phyloP scores from a whole-genome alignment of 2,797 vertebrate species.

The Chelon auratus region DNA sequence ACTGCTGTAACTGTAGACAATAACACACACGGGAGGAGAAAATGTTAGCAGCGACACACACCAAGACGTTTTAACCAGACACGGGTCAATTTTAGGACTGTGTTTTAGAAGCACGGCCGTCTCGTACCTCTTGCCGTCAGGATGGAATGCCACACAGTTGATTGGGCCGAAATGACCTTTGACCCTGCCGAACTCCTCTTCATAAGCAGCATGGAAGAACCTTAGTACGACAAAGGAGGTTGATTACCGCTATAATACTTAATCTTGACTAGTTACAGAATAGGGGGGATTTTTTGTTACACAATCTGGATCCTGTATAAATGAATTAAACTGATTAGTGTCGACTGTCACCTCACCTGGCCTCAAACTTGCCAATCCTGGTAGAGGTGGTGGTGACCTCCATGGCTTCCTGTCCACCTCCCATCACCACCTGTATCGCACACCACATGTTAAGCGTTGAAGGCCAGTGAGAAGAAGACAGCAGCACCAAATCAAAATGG shows the following conservation, averaged over 20 bases:
- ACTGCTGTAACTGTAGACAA: slow-evolving; percentile 92
- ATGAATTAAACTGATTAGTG: background rate
- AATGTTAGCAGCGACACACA: background rate
- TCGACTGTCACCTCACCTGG: slow-evolving; percentile 85
- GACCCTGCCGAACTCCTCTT: slow-evolving; percentile 98
- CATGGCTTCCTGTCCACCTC: slow-evolving; percentile 99
- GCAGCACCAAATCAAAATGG: background rate
- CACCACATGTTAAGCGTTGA: background rate
- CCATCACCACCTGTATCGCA: slow-evolving; percentile 92
- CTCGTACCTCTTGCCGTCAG: slow-evolving; percentile 94
- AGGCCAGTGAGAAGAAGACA: background rate
- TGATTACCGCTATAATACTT: background rate
- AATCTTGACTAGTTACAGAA: background rate
- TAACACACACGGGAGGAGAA: slow-evolving; percentile 2
- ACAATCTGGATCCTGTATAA: background rate
- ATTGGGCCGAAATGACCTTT: slow-evolving; percentile 99
- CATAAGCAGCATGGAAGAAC: slow-evolving; percentile 96
- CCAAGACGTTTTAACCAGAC: background rate
- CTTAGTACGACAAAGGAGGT: slow-evolving; percentile 68
- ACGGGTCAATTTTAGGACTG: accelerated
- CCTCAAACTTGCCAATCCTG: slow-evolving; percentile 98
- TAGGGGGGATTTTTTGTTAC: background rate
- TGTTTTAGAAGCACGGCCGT: background rate
- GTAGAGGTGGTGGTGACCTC: slow-evolving; percentile 98
- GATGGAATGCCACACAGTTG: slow-evolving; percentile 97